phyloP scores from a whole-genome alignment of 2,797 vertebrate species.

The Crypturellus tataupa region DNA sequence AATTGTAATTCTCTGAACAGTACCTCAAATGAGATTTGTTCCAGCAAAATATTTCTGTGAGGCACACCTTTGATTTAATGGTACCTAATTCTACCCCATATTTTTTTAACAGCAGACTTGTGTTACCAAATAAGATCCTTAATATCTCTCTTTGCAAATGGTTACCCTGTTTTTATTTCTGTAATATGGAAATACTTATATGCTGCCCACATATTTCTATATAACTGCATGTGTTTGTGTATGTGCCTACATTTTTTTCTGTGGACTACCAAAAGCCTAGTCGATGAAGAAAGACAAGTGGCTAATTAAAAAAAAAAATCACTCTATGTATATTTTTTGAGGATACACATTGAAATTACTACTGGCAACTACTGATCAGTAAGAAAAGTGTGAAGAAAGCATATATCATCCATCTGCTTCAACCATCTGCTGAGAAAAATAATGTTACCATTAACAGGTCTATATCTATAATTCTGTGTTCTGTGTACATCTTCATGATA shows the following conservation, averaged over 20 bases:
- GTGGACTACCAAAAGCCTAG: slow-evolving; percentile 11
- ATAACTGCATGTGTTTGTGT: rapidly evolving
- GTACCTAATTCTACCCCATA: background rate
- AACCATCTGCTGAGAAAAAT: slow-evolving; percentile 13
- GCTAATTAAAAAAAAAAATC: background rate
- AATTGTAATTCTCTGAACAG: background rate
- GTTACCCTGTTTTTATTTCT: background rate
- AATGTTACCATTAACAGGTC: background rate
- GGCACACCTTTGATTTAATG: background rate
- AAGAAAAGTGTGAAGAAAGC: slow-evolving; percentile 46
- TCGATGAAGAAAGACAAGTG: background rate
- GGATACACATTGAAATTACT: background rate
- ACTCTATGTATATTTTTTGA: background rate
- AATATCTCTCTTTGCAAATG: background rate
- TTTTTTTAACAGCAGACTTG: rapidly evolving
- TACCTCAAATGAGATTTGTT: background rate
- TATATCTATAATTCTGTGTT: background rate
- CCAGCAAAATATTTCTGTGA: too few relatives aligned
- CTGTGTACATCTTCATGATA: background rate
- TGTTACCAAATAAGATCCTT: background rate
- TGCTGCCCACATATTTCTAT: background rate
- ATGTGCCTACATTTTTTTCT: background rate
- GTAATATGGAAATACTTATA: background rate
- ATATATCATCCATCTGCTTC: slow-evolving; percentile 22
- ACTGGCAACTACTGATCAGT: background rate